Base-by-base conservation (phyloP, 2,888 invertebrate genomes). In the Ariolimax columbianus region DNA sequence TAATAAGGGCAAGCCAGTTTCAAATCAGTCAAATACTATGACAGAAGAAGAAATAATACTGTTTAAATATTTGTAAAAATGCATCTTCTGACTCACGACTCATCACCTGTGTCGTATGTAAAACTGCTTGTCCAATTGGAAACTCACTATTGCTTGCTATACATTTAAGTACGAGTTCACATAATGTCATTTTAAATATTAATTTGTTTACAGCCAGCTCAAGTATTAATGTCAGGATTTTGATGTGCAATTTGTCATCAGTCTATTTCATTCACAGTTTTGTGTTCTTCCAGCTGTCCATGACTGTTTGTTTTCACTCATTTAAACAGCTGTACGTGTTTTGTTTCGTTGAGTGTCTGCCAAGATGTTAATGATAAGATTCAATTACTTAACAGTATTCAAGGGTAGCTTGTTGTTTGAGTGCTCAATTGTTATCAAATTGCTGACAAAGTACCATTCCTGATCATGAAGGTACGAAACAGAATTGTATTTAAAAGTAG, bases 191-290 rank as follows among this genome's bases (percentile, higher is more conserved):
- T 11, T 40, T 72, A 11, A 33, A 33, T 55, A 11, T 55, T 55
- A 19, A 38, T 68, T 80, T 80, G 66, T 68, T 72, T 72, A 9
- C 1, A 55, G 55, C 72, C 72, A 81, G 81, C 81, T 81, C 81
- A 81, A 81, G 70, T 81, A 81, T 81, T 81, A 81, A 51, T 79
- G 79, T 40, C 79, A 79, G 79, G 79, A 79, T 68, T 30, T 68
- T 68, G 1, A 79, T 79, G 79, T 79, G 79, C 79, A 79, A 79
- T 78, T 63, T 75, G 43, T 47, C 47, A 47, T 75, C 26, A 1
- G 17, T 51, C 47, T 55, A 51, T 47, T 75, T 51, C 75, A 75
- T 75, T 75, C 73, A 75, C 72, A 43, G 7, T 75, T n/a, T 75
- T 51, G 19, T 30, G 26, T 75, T 75, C 19, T 75, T 51, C 51